Evolutionary conservation across 1,140 invertebrate species (phyloP).

Genomic region (Drosophila pruinosa): DNA sequence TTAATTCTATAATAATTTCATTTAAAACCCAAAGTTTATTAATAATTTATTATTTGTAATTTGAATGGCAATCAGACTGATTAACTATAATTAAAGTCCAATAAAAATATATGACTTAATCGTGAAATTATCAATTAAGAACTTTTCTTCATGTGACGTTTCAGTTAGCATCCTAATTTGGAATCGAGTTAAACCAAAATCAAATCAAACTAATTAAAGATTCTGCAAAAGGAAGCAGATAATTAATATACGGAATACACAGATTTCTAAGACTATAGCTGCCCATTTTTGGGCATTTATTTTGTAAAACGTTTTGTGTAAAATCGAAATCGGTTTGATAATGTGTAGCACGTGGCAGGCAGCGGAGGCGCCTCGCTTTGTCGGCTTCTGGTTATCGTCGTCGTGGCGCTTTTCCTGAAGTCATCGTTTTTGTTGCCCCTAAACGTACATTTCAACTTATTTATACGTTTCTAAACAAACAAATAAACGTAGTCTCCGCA

Average conservation of each 20-base stretch:
- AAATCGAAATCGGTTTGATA: neutral
- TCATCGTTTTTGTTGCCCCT: neutral
- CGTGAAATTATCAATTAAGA: slow-evolving; percentile 9
- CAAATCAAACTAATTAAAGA: neutral
- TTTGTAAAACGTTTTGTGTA: no score
- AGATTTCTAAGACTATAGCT: no score
- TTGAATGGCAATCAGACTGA: slow-evolving; percentile 1
- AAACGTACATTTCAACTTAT: slow-evolving; percentile 51
- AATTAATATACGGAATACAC: neutral
- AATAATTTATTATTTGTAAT: neutral
- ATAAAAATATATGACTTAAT: neutral
- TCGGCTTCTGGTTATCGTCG: slow-evolving; percentile 46
- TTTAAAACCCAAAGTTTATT: no score
- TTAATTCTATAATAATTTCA: no score
- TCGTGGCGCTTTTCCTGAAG: slow-evolving; percentile 25
- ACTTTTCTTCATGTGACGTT: neutral
- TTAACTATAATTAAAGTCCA: slow-evolving; percentile 4
- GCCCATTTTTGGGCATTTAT: neutral
- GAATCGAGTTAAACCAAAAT: neutral
- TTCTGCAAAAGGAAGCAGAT: neutral
- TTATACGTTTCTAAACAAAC: slow-evolving; percentile 67
- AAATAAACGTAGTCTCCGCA: slow-evolving; percentile 3
- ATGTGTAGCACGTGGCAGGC: neutral
- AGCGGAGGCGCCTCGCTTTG: slow-evolving; percentile 17
- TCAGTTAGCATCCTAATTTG: neutral